phyloP scores from a whole-genome alignment of 2,888 invertebrate species.

The Pyrrhia umbra region DNA sequence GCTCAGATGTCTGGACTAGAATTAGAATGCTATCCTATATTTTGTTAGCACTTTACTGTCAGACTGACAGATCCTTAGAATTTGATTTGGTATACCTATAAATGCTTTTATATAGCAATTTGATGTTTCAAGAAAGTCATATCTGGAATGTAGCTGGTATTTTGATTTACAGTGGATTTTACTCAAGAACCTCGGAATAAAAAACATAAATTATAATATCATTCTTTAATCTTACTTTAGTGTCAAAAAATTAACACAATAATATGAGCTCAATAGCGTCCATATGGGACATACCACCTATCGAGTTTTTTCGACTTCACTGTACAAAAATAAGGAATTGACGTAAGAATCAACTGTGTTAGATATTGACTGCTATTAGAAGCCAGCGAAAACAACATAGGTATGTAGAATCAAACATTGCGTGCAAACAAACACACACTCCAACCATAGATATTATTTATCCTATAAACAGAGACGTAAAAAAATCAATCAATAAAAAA shows the following conservation, averaged over 20 bases:
- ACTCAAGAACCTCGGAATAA: too few species aligned
- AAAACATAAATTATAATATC: too few species aligned
- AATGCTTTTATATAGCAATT: constrained; percentile 39
- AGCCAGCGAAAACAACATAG: too few species aligned
- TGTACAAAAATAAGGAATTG: too few species aligned
- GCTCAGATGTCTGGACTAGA: constrained; percentile 17
- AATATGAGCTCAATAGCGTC: too few species aligned
- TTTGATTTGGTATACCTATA: constrained; percentile 42
- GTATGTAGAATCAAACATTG: constrained; percentile 9
- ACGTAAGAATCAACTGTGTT: too few species aligned
- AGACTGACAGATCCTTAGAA: constrained; percentile 31
- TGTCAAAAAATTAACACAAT: too few species aligned
- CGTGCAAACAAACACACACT: constrained; percentile 25
- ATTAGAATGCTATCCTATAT: constrained; percentile 42
- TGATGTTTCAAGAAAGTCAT: constrained; percentile 6
- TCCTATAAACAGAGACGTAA: constrained; percentile 48
- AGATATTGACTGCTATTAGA: too few species aligned
- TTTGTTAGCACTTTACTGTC: constrained; percentile 28
- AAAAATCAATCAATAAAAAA: constrained; percentile 62
- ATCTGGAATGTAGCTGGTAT: background rate
- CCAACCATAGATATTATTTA: constrained; percentile 34
- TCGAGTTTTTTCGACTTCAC: too few species aligned
- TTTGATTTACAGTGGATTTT: background rate
- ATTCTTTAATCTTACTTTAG: too few species aligned
- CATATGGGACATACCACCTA: too few species aligned